These are phyloP conservation scores for Pandion haliaetus DNA, from an alignment of 2,113 vertebrate genomes.

Conservation along the genomic window DNA sequence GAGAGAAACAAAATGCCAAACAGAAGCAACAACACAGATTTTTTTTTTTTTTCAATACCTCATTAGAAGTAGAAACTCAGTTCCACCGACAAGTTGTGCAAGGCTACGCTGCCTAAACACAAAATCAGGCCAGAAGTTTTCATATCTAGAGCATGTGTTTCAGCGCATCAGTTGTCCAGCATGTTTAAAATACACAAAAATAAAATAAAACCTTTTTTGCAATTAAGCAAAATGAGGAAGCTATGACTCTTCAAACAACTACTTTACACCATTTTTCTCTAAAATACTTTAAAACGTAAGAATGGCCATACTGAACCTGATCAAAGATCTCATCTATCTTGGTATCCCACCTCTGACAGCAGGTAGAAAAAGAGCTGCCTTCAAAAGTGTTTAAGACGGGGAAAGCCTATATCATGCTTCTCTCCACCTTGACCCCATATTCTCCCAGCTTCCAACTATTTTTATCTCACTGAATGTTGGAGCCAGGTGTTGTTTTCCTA, in stretches of 20 bases:
- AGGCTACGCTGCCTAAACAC: background rate
- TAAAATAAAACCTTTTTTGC: background rate
- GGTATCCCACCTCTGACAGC: background rate
- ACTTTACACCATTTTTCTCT: background rate
- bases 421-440: background rate
- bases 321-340: background rate
- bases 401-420: background rate
- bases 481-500: background rate
- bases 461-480: background rate
- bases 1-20: background rate
- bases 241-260: background rate
- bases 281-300: background rate
- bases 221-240: background rate
- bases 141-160: background rate
- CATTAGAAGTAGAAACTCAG: background rate
- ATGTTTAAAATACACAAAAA: background rate
- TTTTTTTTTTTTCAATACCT: background rate
- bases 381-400: background rate
- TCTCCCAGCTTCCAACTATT: background rate
- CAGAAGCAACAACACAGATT: background rate
- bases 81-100: background rate
- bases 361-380: background rate
- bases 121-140: background rate
- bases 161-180: background rate
- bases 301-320: background rate